phyloP scores from a whole-genome alignment of 2,113 vertebrate genomes.

The Nematolebias whitei region DNA sequence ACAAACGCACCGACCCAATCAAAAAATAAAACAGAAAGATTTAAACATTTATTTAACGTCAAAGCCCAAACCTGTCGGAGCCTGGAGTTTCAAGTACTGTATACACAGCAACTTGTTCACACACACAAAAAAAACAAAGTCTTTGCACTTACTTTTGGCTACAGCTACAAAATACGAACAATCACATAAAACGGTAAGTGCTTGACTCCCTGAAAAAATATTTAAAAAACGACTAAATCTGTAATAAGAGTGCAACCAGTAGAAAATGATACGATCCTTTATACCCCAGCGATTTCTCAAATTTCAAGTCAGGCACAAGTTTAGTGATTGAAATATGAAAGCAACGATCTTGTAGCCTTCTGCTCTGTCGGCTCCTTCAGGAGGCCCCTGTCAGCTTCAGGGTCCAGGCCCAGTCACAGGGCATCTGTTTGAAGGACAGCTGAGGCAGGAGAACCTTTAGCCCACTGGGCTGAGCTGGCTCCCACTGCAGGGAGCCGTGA shows the following conservation, averaged over 20 bases:
- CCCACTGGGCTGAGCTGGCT: slow-evolving; percentile 75
- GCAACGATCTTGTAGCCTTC: neutral
- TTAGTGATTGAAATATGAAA: neutral
- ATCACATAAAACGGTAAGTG: neutral
- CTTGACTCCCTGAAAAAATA: neutral
- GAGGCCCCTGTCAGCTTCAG: slow-evolving; percentile 79
- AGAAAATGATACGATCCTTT: neutral
- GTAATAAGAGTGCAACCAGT: neutral
- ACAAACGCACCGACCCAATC: too few species aligned
- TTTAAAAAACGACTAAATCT: neutral
- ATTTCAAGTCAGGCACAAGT: neutral
- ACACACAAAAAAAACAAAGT: too few species aligned
- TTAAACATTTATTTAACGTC: too few species aligned
- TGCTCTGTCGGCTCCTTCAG: slow-evolving; percentile 31
- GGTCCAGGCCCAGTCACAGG: slow-evolving; percentile 91
- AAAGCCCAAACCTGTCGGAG: neutral
- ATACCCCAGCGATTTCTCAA: neutral
- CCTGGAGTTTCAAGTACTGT: neutral
- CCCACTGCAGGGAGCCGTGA: slow-evolving; percentile 82
- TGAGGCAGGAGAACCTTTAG: slow-evolving; percentile 81
- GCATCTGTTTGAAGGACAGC: slow-evolving; percentile 80
- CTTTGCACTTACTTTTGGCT: neutral
- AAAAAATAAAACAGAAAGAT: too few species aligned
- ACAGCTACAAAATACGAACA: neutral
- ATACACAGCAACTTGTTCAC: too few species aligned